These are phyloP conservation scores for Crotalus tigris DNA, from an alignment of 2,113 vertebrate species.

Conservation along the genomic window DNA sequence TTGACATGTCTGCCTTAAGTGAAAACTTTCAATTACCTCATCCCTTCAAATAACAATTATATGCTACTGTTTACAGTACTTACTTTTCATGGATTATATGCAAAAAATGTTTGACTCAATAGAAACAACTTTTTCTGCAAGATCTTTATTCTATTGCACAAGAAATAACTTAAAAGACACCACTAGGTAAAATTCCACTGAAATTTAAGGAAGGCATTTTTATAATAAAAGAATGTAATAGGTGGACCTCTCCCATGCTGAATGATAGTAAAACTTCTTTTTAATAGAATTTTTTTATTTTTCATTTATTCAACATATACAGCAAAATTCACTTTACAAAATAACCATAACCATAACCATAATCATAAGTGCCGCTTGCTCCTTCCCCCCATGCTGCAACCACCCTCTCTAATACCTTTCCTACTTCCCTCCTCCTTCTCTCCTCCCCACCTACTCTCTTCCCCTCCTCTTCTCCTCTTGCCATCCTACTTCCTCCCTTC, in stretches of 20 bases:
- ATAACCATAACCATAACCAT: too few relatives aligned
- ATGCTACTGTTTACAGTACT: background rate
- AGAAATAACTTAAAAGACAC: constrained; percentile 73
- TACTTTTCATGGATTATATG: background rate
- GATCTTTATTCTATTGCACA: constrained; percentile 81
- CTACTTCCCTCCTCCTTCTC: too few relatives aligned
- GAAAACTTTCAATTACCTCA: background rate
- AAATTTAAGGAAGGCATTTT: constrained; percentile 64
- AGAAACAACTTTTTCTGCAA: constrained; percentile 3
- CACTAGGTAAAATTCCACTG: constrained; percentile 69
- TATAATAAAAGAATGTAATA: constrained; percentile 54
- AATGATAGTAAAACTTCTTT: constrained; percentile 44
- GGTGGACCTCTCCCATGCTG: constrained; percentile 60
- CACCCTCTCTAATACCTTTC: too few relatives aligned
- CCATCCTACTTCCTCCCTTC: too few relatives aligned
- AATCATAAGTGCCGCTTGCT: too few relatives aligned
- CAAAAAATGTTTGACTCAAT: background rate
- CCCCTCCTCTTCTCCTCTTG: too few relatives aligned
- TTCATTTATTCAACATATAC: too few relatives aligned
- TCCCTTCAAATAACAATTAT: background rate
- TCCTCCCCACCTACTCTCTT: too few relatives aligned
- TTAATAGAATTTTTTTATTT: too few relatives aligned
- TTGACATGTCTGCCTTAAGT: too few relatives aligned
- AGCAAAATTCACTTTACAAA: too few relatives aligned
- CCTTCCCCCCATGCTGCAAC: too few relatives aligned